phyloP scores from a whole-genome alignment of 1,140 invertebrate species.

The Pseudoatta argentina region DNA sequence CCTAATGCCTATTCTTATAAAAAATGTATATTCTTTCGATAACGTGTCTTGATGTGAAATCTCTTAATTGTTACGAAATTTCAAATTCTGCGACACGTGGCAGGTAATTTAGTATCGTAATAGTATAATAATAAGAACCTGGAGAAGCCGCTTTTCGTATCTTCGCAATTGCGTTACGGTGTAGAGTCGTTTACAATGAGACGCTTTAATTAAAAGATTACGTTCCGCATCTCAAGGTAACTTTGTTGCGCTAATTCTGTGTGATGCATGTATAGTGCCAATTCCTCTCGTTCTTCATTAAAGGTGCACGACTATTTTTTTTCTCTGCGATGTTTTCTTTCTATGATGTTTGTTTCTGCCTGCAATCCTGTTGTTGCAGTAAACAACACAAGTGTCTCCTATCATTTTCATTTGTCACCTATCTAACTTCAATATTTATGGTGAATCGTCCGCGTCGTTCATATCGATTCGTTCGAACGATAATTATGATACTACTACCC shows the following conservation, averaged over 20 bases:
- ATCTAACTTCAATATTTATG: conserved; percentile 14
- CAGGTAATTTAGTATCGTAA: conserved; percentile 50
- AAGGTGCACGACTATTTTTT: neutral
- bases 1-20: neutral
- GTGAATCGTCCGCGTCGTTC: neutral
- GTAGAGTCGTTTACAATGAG: conserved; percentile 23
- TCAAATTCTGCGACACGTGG: conserved; percentile 46
- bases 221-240: conserved; percentile 50
- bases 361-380: neutral
- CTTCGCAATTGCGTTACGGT: conserved; percentile 16
- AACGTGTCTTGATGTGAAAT: conserved; percentile 6
- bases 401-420: neutral
- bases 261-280: neutral
- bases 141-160: neutral
- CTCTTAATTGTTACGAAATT: conserved; percentile 28
- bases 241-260: conserved; percentile 31
- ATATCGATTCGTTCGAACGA: conserved; percentile 38
- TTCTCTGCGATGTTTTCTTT: neutral
- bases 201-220: conserved; percentile 69
- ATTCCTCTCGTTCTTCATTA: conserved; percentile 51
- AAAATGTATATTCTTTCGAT: conserved; percentile 29
- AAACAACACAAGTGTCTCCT: neutral
- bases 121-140: conserved; percentile 34
- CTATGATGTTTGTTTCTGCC: no score
- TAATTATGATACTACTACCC: conserved; percentile 60